Percentiles rank a stretch among this genome's conserved stretches.
Conservation (phyloP, 2,797 vertebrate genomes). For the Furcifer pardalis region DNA sequence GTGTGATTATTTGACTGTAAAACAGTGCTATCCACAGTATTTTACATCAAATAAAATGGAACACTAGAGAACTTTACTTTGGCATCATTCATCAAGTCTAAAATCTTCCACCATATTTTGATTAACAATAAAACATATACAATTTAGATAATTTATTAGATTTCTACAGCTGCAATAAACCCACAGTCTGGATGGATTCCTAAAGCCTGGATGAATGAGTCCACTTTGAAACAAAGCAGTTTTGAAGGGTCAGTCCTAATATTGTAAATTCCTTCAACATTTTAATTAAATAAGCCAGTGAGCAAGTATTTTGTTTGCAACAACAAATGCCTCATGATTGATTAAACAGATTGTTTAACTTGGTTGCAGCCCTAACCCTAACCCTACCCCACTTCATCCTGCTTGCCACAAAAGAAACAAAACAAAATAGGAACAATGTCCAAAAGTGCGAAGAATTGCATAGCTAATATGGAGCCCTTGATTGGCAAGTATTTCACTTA, state of each 20-base stretch:
- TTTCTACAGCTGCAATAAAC: constrained; percentile 61
- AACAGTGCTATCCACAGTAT: constrained; percentile 71
- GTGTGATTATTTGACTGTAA: constrained; percentile 73
- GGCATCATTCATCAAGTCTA: constrained; percentile 71
- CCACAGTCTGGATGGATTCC: constrained; percentile 62
- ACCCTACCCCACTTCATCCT: neutral
- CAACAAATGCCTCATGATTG: constrained; percentile 64
- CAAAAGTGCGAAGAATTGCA: constrained; percentile 49
- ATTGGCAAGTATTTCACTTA: constrained; percentile 50
- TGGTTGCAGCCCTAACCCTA: constrained; percentile 26
- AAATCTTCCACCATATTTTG: constrained; percentile 61
- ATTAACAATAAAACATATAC: constrained; percentile 58
- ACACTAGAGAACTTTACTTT: constrained; percentile 70
- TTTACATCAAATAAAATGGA: constrained; percentile 74
- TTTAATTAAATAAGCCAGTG: constrained; percentile 67
- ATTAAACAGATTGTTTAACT: constrained; percentile 65
- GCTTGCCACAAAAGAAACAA: neutral
- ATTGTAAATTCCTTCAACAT: constrained; percentile 57
- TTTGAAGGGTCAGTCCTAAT: constrained; percentile 58
- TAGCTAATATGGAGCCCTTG: constrained; percentile 53
- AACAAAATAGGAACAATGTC: constrained; percentile 1
- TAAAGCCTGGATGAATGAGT: constrained; percentile 64
- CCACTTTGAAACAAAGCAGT: constrained; percentile 60
- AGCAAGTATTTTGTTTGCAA: constrained; percentile 40
- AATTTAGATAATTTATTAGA: constrained; percentile 26